Conservation (phyloP, 2,888 invertebrate genomes). For the Vanessa cardui region DNA sequence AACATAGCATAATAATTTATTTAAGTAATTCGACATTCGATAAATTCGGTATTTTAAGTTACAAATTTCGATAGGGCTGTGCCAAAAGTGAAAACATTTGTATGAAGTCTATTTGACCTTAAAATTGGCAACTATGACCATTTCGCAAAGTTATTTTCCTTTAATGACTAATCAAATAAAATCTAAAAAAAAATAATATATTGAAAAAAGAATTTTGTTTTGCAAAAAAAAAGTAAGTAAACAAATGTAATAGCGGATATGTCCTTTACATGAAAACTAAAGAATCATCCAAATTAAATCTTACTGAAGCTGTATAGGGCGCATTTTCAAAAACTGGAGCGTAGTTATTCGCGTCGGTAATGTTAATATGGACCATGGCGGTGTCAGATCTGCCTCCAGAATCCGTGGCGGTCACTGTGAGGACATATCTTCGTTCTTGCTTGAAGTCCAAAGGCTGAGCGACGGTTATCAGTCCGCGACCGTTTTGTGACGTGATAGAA, state of each 20-base stretch:
- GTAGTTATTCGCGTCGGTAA: slow-evolving; percentile 97
- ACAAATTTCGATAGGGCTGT: no score
- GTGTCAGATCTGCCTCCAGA: slow-evolving; percentile 94
- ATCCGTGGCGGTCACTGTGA: slow-evolving; percentile 95
- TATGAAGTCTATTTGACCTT: no score
- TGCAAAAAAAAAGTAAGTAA: no score
- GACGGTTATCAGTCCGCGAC: slow-evolving; percentile 92
- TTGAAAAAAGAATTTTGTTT: no score
- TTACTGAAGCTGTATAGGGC: slow-evolving; percentile 92
- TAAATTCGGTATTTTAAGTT: no score
- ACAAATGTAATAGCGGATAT: background rate
- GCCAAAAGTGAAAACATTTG: no score
- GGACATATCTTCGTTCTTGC: slow-evolving; percentile 92
- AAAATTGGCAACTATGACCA: no score
- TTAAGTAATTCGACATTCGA: no score
- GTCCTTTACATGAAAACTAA: background rate
- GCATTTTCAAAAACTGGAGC: slow-evolving; percentile 96
- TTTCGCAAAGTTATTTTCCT: no score
- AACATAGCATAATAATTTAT: no score
- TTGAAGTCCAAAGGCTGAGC: slow-evolving; percentile 96
- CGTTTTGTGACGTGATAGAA: slow-evolving; percentile 94
- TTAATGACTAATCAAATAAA: no score
- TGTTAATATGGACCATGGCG: slow-evolving; percentile 94
- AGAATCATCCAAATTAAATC: slow-evolving; percentile 37
- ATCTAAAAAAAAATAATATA: no score